Evolutionary conservation across 2,797 vertebrate genomes (phyloP).

Genomic region (Catharus ustulatus): DNA sequence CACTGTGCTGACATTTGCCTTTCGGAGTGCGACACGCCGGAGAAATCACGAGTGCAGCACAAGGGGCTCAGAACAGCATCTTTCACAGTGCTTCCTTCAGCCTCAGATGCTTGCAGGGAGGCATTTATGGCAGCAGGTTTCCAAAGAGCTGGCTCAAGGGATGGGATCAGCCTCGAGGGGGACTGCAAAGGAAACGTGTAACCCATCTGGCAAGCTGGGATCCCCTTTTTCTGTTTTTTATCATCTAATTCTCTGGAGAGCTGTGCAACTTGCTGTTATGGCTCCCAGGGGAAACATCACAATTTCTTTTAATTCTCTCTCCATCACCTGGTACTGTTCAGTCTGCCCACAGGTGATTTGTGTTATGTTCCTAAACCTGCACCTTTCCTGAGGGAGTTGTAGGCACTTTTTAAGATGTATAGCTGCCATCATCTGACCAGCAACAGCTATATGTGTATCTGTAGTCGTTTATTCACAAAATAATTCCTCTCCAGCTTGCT

Average conservation of each 20-base stretch:
- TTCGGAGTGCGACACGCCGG: neutral
- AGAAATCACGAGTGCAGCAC: neutral
- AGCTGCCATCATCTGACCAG: neutral
- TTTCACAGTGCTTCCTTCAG: neutral
- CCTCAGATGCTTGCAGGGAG: neutral
- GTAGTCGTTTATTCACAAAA: neutral
- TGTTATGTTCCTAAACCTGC: neutral
- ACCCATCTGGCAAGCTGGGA: neutral
- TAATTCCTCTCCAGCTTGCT: neutral
- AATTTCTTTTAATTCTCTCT: neutral
- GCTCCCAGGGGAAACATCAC: neutral
- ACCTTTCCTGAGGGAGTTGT: neutral
- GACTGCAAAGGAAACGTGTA: neutral
- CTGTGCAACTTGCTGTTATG: neutral
- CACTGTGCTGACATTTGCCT: conserved; percentile 12
- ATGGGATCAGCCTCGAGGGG: neutral
- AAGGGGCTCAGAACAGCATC: neutral
- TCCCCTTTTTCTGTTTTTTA: neutral
- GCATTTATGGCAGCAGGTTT: neutral
- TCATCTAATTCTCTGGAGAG: neutral
- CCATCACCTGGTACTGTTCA: neutral
- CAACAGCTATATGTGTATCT: neutral
- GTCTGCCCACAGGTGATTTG: neutral
- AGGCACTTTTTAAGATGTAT: neutral
- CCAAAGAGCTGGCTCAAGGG: neutral